phyloP scores from a whole-genome alignment of 2,888 invertebrate genomes.

The Troglohyphantes excavatus region DNA sequence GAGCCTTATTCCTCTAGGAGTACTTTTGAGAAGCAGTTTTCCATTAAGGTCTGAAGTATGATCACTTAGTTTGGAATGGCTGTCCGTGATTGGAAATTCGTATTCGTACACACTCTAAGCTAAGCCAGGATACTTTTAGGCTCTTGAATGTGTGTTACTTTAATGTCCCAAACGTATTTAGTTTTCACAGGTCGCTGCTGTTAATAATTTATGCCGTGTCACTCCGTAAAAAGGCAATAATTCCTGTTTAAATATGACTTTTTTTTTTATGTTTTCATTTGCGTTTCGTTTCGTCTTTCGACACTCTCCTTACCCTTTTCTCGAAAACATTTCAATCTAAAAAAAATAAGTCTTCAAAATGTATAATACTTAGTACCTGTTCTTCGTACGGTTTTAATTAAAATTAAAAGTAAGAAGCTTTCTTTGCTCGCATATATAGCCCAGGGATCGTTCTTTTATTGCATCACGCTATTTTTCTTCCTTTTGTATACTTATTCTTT shows the following conservation, averaged over 20 bases:
- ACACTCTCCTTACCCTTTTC: too few species aligned
- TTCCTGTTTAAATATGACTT: slow-evolving; percentile 45
- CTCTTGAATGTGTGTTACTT: slow-evolving; percentile 57
- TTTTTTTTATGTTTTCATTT: background rate
- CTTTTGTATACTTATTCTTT: too few species aligned
- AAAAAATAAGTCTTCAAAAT: too few species aligned
- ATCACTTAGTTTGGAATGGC: slow-evolving; percentile 71
- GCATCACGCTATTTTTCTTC: too few species aligned
- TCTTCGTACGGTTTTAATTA: too few species aligned
- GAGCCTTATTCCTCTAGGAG: slow-evolving; percentile 71
- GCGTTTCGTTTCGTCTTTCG: too few species aligned
- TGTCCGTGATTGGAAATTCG: slow-evolving; percentile 71
- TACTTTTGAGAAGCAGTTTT: slow-evolving; percentile 73
- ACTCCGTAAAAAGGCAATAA: slow-evolving; percentile 55
- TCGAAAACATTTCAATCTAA: too few species aligned
- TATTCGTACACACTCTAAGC: slow-evolving; percentile 13
- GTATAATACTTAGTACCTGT: too few species aligned
- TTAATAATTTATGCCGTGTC: slow-evolving; percentile 68
- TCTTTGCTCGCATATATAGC: too few species aligned
- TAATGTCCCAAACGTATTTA: slow-evolving; percentile 72
- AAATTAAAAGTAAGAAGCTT: too few species aligned
- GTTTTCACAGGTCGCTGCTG: slow-evolving; percentile 72
- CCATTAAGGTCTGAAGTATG: slow-evolving; percentile 73
- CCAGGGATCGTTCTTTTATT: too few species aligned
- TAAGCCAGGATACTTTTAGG: slow-evolving; percentile 24